A percentile compares a stretch with the other conserved stretches of the same genome.
These are phyloP conservation scores for Steinernema feltiae DNA, from an alignment of 1,140 invertebrate species.

Conservation along the genomic window DNA sequence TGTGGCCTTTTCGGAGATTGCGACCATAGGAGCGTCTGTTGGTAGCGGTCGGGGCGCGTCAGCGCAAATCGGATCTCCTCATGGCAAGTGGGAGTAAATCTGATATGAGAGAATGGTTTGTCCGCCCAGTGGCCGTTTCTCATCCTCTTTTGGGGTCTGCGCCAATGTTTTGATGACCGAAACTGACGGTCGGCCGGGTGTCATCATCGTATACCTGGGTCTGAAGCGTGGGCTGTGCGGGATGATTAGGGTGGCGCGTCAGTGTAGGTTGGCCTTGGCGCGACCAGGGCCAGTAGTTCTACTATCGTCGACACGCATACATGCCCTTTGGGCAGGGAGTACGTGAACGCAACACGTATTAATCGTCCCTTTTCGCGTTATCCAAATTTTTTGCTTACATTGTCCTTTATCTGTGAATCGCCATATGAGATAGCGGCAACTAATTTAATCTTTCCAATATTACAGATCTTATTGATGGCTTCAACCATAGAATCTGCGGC, in stretches of 20 bases:
- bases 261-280: constrained; percentile 14
- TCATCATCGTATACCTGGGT: constrained; percentile 10
- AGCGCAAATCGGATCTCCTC: constrained; percentile 1
- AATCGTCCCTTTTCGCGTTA: constrained; percentile 8
- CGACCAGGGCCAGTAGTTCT: constrained; percentile 7
- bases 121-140: constrained; percentile 7
- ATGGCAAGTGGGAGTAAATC: constrained; percentile 1
- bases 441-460: not conserved
- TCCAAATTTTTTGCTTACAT: not conserved
- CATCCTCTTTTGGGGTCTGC: constrained; percentile 10
- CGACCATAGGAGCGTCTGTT: not conserved
- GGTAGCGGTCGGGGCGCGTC: not conserved
- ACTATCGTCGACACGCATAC: constrained; percentile 6
- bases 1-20: not conserved
- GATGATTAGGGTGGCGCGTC: constrained; percentile 11
- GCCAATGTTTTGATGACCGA: constrained; percentile 11
- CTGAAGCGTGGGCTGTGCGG: constrained; percentile 13
- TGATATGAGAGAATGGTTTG: not conserved
- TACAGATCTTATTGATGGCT: not conserved
- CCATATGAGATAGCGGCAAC: not conserved
- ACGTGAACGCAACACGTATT: constrained; percentile 5
- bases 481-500: not conserved
- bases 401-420: not conserved
- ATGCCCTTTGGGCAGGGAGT: constrained; percentile 13
- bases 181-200: not conserved